Percentiles rank a stretch among this genome's conserved stretches.
phyloP scores from a whole-genome alignment of 1,140 invertebrate species.

The Trichonephila clavipes region DNA sequence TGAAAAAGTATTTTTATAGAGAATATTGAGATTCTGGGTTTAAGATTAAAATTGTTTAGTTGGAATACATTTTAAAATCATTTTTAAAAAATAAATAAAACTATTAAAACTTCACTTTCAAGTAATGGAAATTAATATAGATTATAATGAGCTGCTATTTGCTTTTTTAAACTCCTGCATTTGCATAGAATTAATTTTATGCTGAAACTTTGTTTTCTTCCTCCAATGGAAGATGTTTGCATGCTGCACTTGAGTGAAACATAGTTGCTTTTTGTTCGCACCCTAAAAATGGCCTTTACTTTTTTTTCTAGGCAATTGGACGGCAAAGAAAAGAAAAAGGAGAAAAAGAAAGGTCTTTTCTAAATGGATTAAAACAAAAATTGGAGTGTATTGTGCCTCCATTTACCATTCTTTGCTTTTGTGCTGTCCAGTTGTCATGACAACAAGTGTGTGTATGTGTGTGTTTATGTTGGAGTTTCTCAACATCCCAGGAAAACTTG shows the following conservation, averaged over 20 bases:
- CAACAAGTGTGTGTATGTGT: background rate
- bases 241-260: background rate
- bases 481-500: conserved; percentile 44
- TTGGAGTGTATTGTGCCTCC: conserved; percentile 42
- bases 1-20: no score
- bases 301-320: conserved; percentile 76
- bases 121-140: no score
- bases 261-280: conserved; percentile 62
- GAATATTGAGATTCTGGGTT: no score
- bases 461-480: conserved; percentile 45
- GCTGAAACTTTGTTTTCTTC: background rate
- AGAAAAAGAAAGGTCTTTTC: conserved; percentile 77
- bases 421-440: conserved; percentile 30
- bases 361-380: conserved; percentile 44
- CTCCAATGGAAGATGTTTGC: background rate
- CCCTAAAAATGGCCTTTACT: conserved; percentile 63
- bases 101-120: no score
- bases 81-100: no score
- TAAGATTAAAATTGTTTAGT: no score
- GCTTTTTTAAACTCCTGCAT: background rate
- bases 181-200: background rate
- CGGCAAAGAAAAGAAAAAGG: conserved; percentile 77
- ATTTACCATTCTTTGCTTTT: conserved; percentile 63
- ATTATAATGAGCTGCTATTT: background rate
- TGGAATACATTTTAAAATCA: no score